Evolutionary conservation across 2,888 invertebrate species (phyloP).

Genomic region (Microdon myrmicae): DNA sequence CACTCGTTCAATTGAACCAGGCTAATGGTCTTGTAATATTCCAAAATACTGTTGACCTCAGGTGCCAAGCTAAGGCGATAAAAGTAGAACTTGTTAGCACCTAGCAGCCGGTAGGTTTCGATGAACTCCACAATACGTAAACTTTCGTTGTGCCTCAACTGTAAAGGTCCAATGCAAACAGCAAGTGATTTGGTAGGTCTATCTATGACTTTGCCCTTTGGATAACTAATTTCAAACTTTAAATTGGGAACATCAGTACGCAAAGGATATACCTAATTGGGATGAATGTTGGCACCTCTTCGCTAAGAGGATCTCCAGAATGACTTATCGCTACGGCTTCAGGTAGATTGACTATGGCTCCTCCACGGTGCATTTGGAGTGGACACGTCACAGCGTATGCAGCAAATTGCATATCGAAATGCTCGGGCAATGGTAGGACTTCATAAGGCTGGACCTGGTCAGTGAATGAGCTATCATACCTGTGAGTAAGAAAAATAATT

Average conservation of each 20-base stretch:
- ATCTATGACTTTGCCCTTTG: constrained; percentile 54
- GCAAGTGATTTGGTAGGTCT: constrained; percentile 59
- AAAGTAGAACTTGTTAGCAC: constrained; percentile 68
- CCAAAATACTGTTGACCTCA: constrained; percentile 63
- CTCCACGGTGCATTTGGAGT: constrained; percentile 39
- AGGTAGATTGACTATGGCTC: constrained; percentile 56
- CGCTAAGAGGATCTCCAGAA: constrained; percentile 58
- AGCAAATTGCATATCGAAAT: constrained; percentile 67
- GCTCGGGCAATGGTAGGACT: constrained; percentile 66
- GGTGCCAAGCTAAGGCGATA: constrained; percentile 65
- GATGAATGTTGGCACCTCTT: constrained; percentile 61
- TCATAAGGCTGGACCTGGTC: constrained; percentile 59
- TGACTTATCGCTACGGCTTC: constrained; percentile 61
- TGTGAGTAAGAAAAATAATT: constrained; percentile 21
- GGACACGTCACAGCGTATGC: constrained; percentile 66
- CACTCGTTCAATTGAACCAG: constrained; percentile 66
- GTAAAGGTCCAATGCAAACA: constrained; percentile 67
- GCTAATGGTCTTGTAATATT: constrained; percentile 60
- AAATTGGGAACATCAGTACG: constrained; percentile 20
- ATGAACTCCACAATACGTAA: constrained; percentile 68
- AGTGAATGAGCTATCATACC: constrained; percentile 58
- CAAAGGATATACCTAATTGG: constrained; percentile 59
- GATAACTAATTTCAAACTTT: constrained; percentile 34
- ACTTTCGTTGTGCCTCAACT: constrained; percentile 65
- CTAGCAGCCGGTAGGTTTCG: constrained; percentile 67